These are phyloP conservation scores for Alcedo quadribrachys DNA, from an alignment of 2,797 vertebrate genomes.

Conservation along the genomic window DNA sequence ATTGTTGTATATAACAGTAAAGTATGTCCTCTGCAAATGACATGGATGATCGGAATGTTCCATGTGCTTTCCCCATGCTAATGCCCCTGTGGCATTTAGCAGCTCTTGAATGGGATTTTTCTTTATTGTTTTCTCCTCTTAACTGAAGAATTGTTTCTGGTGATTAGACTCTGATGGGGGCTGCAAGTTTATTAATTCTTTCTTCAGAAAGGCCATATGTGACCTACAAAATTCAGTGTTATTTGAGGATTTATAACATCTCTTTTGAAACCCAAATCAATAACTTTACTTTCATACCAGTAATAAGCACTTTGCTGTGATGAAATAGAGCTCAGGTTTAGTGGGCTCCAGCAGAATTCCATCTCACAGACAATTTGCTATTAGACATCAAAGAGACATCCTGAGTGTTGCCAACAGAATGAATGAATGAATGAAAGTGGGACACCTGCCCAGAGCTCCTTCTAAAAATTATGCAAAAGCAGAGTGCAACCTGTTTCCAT, in stretches of 20 bases:
- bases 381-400: neutral
- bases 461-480: slow-evolving; percentile 23
- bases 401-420: neutral
- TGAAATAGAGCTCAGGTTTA: slow-evolving; percentile 39
- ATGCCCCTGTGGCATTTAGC: neutral
- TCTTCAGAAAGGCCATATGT: neutral
- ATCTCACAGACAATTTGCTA: slow-evolving; percentile 41
- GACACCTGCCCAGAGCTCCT: neutral
- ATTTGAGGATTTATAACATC: slow-evolving; percentile 36
- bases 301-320: slow-evolving; percentile 37
- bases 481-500: neutral
- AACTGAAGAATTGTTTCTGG: slow-evolving; percentile 23
- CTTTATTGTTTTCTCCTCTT: neutral
- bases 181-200: slow-evolving; percentile 20
- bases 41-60: neutral
- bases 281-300: slow-evolving; percentile 43
- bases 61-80: neutral
- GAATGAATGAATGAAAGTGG: slow-evolving; percentile 7
- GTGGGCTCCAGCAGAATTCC: neutral
- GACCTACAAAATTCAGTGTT: neutral
- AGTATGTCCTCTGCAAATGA: neutral
- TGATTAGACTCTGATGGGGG: slow-evolving; percentile 14
- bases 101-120: neutral
- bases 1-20: neutral
- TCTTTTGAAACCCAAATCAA: slow-evolving; percentile 8